Percentiles rank a stretch among this genome's conserved stretches.
These are phyloP conservation scores for Noturus placidus DNA, from an alignment of 2,113 vertebrate species.

Conservation along the genomic window DNA sequence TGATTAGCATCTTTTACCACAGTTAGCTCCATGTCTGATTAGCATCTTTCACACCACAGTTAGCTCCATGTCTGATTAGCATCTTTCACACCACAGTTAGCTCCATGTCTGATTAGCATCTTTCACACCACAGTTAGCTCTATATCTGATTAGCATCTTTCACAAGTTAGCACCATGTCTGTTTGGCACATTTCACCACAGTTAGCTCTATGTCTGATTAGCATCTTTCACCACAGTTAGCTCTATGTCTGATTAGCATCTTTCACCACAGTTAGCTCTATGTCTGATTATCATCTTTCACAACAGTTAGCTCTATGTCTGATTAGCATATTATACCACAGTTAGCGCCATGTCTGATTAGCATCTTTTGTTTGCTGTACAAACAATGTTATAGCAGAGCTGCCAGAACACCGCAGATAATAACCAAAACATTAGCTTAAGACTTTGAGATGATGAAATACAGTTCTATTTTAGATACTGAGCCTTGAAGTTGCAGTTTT, in stretches of 20 bases:
- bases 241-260: background rate
- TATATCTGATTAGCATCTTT: background rate
- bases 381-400: background rate
- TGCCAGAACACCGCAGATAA: background rate
- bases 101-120: background rate
- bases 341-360: too few relatives aligned
- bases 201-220: background rate
- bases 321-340: background rate
- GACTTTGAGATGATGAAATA: background rate
- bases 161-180: background rate
- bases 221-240: background rate
- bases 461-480: background rate
- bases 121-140: background rate
- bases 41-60: too few relatives aligned
- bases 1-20: too few relatives aligned
- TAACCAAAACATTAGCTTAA: background rate
- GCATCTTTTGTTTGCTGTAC: background rate
- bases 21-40: too few relatives aligned
- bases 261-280: background rate
- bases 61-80: too few relatives aligned
- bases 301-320: background rate
- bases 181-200: background rate
- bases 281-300: background rate
- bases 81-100: too few relatives aligned
- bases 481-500: background rate